Evolutionary conservation across 23 tunicate genomes (phyloP), one percentile per base, ranked within the genome.

Genomic region (Halocynthia aurantium): DNA sequence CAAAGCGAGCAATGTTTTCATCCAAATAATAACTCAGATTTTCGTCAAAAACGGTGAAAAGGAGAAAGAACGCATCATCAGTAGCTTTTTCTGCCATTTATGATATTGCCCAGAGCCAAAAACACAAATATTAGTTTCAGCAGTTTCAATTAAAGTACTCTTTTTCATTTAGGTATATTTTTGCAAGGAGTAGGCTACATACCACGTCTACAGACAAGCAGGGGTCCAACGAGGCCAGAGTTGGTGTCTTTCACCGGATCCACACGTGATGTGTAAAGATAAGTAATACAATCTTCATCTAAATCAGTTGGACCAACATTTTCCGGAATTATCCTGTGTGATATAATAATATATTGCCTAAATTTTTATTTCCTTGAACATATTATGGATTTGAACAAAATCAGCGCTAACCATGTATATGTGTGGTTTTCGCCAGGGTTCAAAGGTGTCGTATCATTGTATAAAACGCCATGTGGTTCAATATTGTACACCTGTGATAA

Each of bases 381-480:
- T 62, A 13, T 52, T 52, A 0, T 10, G 63, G 17, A 20, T 10
- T 44, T 19, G 13, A 72, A 1, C 55, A 13, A 72, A 72, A 61
- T 8, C n/a, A 12, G 7, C n/a, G 17, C 84, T 6, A 13, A 86
- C 91, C 91, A 86, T 6, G 69, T 80, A 60, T 80, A 86, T 10
- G 76, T 67, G 54, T 71, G 91, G 52, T 71, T 53, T 50, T 55
- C 12, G 15, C 62, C 57, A 54, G 91, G 84, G 17, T 51, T 54
- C 7, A 86, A 84, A 6, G 85, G 57, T 31, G 49, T 20, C 10
- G 70, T 49, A 53, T 86, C 91, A 10, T 49, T 52, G 57, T 83
- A 86, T 51, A 53, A 80, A 8, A 86, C 81, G 17, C 91, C 91
- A 61, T 86, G 91, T 1, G 91, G 91, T 55, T 80, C 91, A 65